Evolutionary conservation across 2,888 invertebrate genomes (phyloP).

Genomic region (Tortricodes alternella): DNA sequence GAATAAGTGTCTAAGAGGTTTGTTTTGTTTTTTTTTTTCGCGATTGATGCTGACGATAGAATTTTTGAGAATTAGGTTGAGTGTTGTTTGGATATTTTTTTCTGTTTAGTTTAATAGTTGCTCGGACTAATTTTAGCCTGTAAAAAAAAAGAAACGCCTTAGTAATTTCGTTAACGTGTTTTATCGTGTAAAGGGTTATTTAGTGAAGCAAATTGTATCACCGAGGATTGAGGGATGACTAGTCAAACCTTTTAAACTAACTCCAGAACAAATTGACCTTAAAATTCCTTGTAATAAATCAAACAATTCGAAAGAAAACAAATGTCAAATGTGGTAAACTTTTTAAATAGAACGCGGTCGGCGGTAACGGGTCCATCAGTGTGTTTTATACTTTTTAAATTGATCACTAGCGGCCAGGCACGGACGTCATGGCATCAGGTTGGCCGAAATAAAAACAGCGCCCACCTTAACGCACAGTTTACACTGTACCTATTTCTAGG

Average conservation of each 20-base stretch:
- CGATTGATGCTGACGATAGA: background rate
- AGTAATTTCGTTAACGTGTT: too few species aligned
- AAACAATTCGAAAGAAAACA: slow-evolving; percentile 22
- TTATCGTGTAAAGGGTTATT: too few species aligned
- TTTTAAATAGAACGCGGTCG: slow-evolving; percentile 43
- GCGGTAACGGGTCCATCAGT: slow-evolving; percentile 46
- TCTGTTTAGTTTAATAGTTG: too few species aligned
- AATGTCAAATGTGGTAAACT: slow-evolving; percentile 37
- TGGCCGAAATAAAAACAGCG: slow-evolving; percentile 65
- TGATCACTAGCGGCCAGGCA: slow-evolving; percentile 48
- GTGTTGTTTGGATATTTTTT: background rate
- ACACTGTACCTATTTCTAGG: slow-evolving; percentile 58
- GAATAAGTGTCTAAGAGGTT: background rate
- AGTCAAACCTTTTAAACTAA: background rate
- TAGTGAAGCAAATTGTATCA: too few species aligned
- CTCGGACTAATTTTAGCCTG: background rate
- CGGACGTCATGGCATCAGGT: slow-evolving; percentile 53
- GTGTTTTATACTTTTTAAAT: slow-evolving; percentile 61
- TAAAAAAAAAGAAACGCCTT: background rate
- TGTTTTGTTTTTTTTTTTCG: slow-evolving; percentile 5
- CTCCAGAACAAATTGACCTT: background rate
- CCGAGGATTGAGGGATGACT: too few species aligned
- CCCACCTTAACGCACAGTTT: slow-evolving; percentile 58
- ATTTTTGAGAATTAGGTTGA: background rate
- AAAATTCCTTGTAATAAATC: background rate